Evolutionary conservation across 2,888 invertebrate species (phyloP).

Genomic region (Oeneis ivallda): DNA sequence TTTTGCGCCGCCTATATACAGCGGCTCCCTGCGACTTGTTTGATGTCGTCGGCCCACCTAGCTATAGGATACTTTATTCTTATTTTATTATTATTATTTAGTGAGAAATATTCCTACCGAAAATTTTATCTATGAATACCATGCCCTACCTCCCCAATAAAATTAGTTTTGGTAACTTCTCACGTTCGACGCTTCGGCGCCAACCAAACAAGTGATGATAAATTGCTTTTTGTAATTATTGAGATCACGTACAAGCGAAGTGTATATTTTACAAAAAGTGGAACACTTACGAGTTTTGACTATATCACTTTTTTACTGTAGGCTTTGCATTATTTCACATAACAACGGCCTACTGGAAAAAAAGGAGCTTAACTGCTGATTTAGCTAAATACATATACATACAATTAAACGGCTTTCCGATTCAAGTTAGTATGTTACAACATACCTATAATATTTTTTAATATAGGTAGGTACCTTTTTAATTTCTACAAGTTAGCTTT

Average conservation of each 20-base stretch:
- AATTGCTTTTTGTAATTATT: conserved; percentile 55
- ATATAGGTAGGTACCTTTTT: background rate
- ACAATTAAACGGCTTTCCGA: background rate
- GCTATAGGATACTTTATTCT: background rate
- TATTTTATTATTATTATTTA: too few relatives aligned
- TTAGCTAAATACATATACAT: background rate
- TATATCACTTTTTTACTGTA: conserved; percentile 56
- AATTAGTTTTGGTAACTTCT: conserved; percentile 13
- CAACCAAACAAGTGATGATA: conserved; percentile 61
- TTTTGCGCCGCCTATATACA: too few relatives aligned
- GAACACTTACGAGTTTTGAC: conserved; percentile 63
- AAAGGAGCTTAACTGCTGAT: background rate
- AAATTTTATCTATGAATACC: background rate
- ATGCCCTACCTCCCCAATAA: conserved; percentile 9
- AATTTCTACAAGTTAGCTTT: too few relatives aligned
- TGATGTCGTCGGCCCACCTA: too few relatives aligned
- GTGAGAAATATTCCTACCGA: background rate
- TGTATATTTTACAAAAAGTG: conserved; percentile 50
- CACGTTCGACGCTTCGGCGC: conserved; percentile 56
- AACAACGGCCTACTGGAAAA: conserved; percentile 23
- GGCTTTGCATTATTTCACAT: conserved; percentile 36
- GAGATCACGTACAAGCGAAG: conserved; percentile 56
- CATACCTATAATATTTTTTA: background rate
- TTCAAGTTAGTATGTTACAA: background rate
- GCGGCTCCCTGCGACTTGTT: too few relatives aligned